Evolutionary conservation across 2,113 vertebrate species (phyloP).

Genomic region (Bubo bubo): DNA sequence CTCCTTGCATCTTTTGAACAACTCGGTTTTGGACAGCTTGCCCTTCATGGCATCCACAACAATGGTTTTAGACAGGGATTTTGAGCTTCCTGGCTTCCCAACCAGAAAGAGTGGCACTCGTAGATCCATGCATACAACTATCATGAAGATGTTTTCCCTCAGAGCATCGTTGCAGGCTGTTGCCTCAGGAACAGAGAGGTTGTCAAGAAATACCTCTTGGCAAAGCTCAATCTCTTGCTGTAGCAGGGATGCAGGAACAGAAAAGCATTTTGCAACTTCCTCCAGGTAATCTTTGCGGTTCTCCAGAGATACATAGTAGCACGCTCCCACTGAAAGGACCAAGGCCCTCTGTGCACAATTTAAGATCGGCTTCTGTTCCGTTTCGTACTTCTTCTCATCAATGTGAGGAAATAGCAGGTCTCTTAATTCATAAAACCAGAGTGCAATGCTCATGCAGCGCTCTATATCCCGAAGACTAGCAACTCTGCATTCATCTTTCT

Average conservation of each 20-base stretch:
- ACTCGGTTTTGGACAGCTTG: conserved; percentile 60
- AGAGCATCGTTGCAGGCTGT: conserved; percentile 78
- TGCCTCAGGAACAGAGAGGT: conserved; percentile 68
- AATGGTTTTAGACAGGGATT: conserved; percentile 82
- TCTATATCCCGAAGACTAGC: conserved; percentile 82
- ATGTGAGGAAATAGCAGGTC: background rate
- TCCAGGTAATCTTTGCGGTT: conserved; percentile 66
- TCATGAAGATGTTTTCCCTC: conserved; percentile 83
- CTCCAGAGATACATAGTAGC: conserved; percentile 79
- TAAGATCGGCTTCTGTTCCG: background rate
- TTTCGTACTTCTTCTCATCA: background rate
- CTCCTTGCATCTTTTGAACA: conserved; percentile 77
- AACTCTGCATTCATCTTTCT: conserved; percentile 79
- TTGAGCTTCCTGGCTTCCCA: conserved; percentile 83
- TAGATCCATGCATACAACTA: conserved; percentile 81
- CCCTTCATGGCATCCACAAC: conserved; percentile 80
- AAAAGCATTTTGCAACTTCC: conserved; percentile 61
- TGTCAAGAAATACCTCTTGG: conserved; percentile 75
- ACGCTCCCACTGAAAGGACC: conserved; percentile 76
- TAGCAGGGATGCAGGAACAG: conserved; percentile 17
- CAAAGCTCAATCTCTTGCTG: conserved; percentile 67
- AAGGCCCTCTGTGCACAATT: conserved; percentile 66
- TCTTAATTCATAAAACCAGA: conserved; percentile 77
- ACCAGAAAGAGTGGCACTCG: conserved; percentile 81
- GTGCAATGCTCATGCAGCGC: conserved; percentile 74